Base-by-base conservation (phyloP, 2,888 invertebrate species). In the Argyresthia albistria region DNA sequence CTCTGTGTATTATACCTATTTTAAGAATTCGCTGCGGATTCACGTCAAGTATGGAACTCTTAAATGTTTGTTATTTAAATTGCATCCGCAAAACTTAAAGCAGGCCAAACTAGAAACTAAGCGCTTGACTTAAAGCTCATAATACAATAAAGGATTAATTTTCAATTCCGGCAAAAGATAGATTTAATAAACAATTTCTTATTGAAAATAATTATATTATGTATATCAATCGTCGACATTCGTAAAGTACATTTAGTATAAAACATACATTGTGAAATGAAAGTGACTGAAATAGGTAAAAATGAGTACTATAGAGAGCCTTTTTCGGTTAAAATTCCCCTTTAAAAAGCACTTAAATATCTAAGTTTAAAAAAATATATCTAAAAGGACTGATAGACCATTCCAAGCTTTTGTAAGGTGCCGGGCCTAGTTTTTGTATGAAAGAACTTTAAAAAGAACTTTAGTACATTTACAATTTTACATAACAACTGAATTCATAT, bases 51-150 rank as follows among this genome's bases (percentile, higher is more conserved):
- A 63, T 55, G 53, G 57, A 58, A 59, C 36, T 52, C 36, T 60
- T 65, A 47, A 25, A 4, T 46, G 25, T n/a, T n/a, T n/a, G n/a
- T n/a, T n/a, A 2, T 25, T 25, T 48, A 45, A 57, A 36, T 46
- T 43, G 43, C 50, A 56, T 7, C 12, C 15, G 8, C 6, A 39
- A 53, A 53, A 48, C 52, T 58, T 51, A 51, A 55, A 35, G 57
- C 67, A 70, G 64, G 73, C 73, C 72, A 72, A 72, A 73, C 65
- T 71, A 73, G 72, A 46, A 53, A 50, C n/a, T 70, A 72, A 69
- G 67, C 57, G 66, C 65, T 65, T 64, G 35, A 57, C 12, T 60
- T 61, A 59, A 58, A 56, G 46, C 55, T 57, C 47, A 43, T 54
- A 54, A 45, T 57, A 25, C 3, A 25, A 25, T 25, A 25, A 25